phyloP scores from a whole-genome alignment of 2,113 vertebrate species.

The Xyrauchen texanus region DNA sequence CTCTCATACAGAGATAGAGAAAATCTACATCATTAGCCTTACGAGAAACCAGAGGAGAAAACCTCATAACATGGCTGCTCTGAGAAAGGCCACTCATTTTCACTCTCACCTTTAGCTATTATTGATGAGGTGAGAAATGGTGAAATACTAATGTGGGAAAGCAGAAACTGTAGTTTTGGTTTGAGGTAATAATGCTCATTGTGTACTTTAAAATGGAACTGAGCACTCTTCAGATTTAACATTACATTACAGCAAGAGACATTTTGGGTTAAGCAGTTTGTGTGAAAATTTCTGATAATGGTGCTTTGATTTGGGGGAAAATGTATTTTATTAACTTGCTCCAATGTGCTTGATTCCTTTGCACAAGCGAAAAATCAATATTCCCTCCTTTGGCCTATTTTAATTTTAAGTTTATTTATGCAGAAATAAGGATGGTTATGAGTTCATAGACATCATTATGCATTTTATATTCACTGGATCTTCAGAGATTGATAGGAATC shows the following conservation, averaged over 20 bases:
- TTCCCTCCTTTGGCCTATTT: too few relatives aligned
- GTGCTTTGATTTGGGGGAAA: too few relatives aligned
- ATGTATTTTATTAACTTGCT: too few relatives aligned
- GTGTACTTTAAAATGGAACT: neutral
- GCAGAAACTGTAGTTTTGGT: conserved; percentile 8
- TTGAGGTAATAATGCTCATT: conserved; percentile 34
- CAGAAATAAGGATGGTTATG: neutral
- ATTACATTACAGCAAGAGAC: conserved; percentile 60
- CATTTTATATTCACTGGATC: neutral
- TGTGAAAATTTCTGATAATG: too few relatives aligned
- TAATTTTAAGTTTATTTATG: too few relatives aligned
- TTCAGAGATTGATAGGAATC: conserved; percentile 25
- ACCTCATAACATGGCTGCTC: conserved; percentile 50
- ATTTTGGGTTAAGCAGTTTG: conserved; percentile 52
- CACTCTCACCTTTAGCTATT: conserved; percentile 65
- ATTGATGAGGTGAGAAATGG: conserved; percentile 70
- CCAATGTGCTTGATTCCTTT: too few relatives aligned
- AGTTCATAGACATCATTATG: conserved; percentile 14
- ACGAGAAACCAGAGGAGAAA: conserved; percentile 57
- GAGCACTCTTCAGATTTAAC: neutral
- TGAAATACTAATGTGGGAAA: conserved; percentile 65
- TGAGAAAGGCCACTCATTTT: conserved; percentile 32
- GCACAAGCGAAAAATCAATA: too few relatives aligned
- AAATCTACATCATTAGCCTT: conserved; percentile 21
- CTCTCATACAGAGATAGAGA: conserved; percentile 9